A percentile compares a stretch with the other conserved stretches of the same genome.
These are phyloP conservation scores for Tychaedon coryphoeus DNA, from an alignment of 2,113 vertebrate species.

Conservation along the genomic window DNA sequence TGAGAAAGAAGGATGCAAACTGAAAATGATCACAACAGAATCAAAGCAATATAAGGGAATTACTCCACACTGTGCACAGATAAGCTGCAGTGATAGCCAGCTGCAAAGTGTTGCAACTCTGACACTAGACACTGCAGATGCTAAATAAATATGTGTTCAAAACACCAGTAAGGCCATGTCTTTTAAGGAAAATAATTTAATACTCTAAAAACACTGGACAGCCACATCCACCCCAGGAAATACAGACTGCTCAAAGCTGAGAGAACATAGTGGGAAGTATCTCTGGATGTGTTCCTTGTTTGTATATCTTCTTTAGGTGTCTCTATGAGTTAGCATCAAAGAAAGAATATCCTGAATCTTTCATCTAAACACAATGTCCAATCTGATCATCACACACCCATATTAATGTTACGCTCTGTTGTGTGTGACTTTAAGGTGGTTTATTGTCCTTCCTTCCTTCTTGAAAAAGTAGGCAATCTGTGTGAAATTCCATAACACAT, in stretches of 20 bases:
- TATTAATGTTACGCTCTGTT: not conserved
- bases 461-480: not conserved
- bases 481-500: not conserved
- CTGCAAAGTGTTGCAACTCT: not conserved
- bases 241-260: not conserved
- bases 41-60: not conserved
- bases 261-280: not conserved
- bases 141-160: not conserved
- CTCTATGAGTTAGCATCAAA: not conserved
- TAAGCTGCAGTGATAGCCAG: not conserved
- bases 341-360: not conserved
- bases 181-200: not conserved
- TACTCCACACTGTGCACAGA: not conserved
- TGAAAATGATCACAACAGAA: not conserved
- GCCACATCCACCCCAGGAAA: not conserved
- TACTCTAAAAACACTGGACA: not conserved
- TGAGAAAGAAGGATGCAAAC: not conserved
- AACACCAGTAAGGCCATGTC: fast-evolving
- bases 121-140: not conserved
- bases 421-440: not conserved
- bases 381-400: not conserved
- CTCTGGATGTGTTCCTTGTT: not conserved
- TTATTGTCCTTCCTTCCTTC: not conserved
- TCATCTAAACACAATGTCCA: not conserved
- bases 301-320: not conserved